These are phyloP conservation scores for Zalophus californianus DNA, from an alignment of 2,797 vertebrate species.

Conservation along the genomic window DNA sequence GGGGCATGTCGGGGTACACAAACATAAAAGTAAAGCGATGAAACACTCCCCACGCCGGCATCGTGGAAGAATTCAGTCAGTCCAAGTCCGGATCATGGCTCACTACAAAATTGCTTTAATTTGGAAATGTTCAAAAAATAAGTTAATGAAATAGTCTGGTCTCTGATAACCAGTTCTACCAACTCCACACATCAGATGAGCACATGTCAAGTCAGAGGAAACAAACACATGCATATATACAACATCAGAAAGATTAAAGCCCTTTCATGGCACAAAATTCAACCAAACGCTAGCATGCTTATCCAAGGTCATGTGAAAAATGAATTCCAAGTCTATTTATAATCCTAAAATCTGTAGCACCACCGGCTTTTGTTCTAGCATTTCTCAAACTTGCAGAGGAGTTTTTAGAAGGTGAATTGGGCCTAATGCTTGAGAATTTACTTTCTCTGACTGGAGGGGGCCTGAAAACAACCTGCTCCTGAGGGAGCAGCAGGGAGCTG, in stretches of 20 bases:
- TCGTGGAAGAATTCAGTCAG: neutral
- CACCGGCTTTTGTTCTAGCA: neutral
- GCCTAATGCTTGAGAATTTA: neutral
- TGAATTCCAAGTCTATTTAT: neutral
- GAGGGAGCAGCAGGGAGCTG: neutral
- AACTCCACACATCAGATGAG: neutral
- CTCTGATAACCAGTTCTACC: neutral
- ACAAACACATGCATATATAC: neutral
- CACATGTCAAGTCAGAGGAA: neutral
- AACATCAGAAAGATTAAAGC: neutral
- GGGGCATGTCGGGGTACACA: neutral
- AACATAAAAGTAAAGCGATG: neutral
- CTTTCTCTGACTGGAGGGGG: neutral
- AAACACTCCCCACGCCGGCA: neutral
- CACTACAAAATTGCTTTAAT: conserved; percentile 39
- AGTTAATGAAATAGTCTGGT: neutral
- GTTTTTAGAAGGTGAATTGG: neutral
- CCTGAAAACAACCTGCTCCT: neutral
- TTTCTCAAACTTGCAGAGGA: neutral
- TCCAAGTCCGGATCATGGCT: neutral
- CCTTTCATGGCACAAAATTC: neutral
- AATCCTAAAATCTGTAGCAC: neutral
- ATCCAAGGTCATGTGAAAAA: neutral
- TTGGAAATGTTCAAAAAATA: neutral
- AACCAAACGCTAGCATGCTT: neutral